phyloP scores from a whole-genome alignment of 2,113 vertebrate genomes.

The Cranoglanis bouderius region DNA sequence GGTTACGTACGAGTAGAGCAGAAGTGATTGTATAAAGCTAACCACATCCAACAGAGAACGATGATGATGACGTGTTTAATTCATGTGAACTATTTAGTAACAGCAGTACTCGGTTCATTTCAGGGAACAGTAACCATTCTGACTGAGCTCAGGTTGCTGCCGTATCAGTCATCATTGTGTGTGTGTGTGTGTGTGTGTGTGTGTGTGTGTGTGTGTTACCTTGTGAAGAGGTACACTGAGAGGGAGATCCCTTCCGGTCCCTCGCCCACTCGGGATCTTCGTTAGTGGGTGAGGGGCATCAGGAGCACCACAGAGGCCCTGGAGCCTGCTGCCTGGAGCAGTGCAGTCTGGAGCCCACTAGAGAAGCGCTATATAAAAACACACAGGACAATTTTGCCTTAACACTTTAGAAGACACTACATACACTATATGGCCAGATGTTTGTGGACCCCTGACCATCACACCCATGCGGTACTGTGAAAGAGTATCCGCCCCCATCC shows the following conservation, averaged over 20 bases:
- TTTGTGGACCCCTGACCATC: neutral
- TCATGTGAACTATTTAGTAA: neutral
- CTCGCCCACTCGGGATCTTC: slow-evolving; percentile 99
- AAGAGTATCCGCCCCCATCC: no score
- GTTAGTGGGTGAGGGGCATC: slow-evolving; percentile 99
- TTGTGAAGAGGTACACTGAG: slow-evolving; percentile 89
- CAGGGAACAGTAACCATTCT: neutral
- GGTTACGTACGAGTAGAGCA: neutral
- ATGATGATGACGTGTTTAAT: neutral
- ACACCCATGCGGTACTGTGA: neutral
- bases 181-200: slow-evolving; percentile 55
- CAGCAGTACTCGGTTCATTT: neutral
- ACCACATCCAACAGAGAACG: no score
- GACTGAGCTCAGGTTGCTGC: neutral
- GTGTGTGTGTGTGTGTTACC: slow-evolving; percentile 69
- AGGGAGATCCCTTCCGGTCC: slow-evolving; percentile 98
- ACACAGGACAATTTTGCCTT: neutral
- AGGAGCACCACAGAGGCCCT: slow-evolving; percentile 99
- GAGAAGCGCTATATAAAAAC: slow-evolving; percentile 79
- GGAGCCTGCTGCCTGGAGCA: slow-evolving; percentile 92
- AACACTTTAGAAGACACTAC: neutral
- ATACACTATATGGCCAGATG: neutral
- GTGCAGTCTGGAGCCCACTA: slow-evolving; percentile 83
- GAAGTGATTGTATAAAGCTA: no score
- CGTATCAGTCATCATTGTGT: neutral